phyloP scores from a whole-genome alignment of 2,888 invertebrate genomes.

The Linnaemya tessellans region DNA sequence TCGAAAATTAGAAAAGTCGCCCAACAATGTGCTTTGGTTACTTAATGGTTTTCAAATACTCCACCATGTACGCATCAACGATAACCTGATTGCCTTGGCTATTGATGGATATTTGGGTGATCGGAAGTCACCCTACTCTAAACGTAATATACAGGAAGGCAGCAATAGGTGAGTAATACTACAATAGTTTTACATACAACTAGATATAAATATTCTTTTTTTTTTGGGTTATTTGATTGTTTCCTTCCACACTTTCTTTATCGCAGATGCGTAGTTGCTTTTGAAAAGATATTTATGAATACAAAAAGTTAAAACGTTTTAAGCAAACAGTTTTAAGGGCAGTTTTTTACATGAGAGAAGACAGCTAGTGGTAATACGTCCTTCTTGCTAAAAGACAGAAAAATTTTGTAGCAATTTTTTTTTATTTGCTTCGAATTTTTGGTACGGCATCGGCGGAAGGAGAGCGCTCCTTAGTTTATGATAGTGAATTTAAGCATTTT shows the following conservation, averaged over 20 bases:
- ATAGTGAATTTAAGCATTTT: no score
- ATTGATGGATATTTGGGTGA: slow-evolving; percentile 83
- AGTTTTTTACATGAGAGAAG: no score
- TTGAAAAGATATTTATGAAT: no score
- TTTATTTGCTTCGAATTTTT: no score
- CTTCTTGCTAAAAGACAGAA: no score
- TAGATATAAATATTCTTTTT: not conserved
- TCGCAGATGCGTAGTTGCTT: not conserved
- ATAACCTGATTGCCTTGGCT: slow-evolving; percentile 82
- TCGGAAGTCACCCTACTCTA: slow-evolving; percentile 82
- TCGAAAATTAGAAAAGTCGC: slow-evolving; percentile 82
- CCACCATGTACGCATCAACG: slow-evolving; percentile 82
- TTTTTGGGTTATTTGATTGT: not conserved
- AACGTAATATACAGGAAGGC: slow-evolving; percentile 83
- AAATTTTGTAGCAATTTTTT: no score
- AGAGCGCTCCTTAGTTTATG: no score
- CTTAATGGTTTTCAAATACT: slow-evolving; percentile 82
- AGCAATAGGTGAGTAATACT: slow-evolving; percentile 79
- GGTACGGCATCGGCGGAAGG: no score
- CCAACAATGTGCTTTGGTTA: slow-evolving; percentile 81
- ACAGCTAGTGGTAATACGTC: no score
- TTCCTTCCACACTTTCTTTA: not conserved
- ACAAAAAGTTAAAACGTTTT: no score
- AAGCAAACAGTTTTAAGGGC: no score
- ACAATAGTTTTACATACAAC: not conserved